Percentiles rank a stretch among this genome's conserved stretches.
These are phyloP conservation scores for Morone chrysops DNA, from an alignment of 2,113 vertebrate species.

Conservation along the genomic window DNA sequence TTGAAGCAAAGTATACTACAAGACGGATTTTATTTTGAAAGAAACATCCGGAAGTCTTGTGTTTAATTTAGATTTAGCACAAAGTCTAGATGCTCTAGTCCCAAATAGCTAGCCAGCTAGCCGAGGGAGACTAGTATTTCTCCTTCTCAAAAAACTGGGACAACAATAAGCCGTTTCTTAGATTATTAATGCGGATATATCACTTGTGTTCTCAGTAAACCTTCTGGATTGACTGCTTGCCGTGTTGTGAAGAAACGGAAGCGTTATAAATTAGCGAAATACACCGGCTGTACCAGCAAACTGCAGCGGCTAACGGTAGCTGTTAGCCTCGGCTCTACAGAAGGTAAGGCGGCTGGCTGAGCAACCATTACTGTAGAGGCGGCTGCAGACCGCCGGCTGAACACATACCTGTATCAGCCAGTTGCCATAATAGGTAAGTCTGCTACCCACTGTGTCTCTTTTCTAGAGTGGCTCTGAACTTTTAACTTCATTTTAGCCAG, in stretches of 20 bases:
- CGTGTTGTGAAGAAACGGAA: constrained; percentile 43
- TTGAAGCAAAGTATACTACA: neutral
- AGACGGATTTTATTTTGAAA: constrained; percentile 63
- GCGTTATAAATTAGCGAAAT: constrained; percentile 58
- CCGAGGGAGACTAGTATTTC: constrained; percentile 67
- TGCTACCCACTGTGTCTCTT: neutral
- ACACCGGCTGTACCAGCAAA: constrained; percentile 77
- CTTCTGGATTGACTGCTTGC: constrained; percentile 1
- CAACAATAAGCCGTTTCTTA: constrained; percentile 39
- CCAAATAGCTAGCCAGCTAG: constrained; percentile 73
- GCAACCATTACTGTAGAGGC: constrained; percentile 67
- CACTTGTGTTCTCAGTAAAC: neutral
- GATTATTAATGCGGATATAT: neutral
- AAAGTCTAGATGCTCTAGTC: constrained; percentile 5
- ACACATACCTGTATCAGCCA: constrained; percentile 50
- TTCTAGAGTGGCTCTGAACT: neutral
- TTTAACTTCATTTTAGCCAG: neutral
- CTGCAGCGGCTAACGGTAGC: constrained; percentile 71
- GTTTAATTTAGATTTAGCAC: constrained; percentile 24
- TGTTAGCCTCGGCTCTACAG: constrained; percentile 56
- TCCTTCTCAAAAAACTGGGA: constrained; percentile 54
- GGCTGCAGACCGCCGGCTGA: constrained; percentile 59
- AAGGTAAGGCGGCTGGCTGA: constrained; percentile 63
- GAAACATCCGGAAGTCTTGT: constrained; percentile 31
- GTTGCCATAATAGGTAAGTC: constrained; percentile 72